These are phyloP conservation scores for Catamblyrhynchus diadema DNA, from an alignment of 2,797 vertebrate genomes.

Conservation along the genomic window DNA sequence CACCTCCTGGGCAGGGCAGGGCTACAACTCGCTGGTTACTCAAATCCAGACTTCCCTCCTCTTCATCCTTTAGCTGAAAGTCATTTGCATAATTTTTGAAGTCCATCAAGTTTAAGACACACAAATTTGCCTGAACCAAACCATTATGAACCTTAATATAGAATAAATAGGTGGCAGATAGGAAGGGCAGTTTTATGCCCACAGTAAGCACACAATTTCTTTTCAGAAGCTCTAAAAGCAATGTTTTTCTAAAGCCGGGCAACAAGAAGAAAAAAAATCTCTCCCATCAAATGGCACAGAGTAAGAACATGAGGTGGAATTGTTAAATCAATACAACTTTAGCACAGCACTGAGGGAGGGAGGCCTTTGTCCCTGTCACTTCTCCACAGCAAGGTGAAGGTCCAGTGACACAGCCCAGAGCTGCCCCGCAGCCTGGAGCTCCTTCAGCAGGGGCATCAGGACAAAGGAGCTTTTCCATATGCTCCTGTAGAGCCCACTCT, in stretches of 20 bases:
- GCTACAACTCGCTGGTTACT: neutral
- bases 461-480: neutral
- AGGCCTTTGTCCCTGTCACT: neutral
- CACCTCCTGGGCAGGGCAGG: neutral
- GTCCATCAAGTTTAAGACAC: neutral
- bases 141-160: neutral
- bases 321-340: neutral
- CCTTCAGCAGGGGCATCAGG: neutral
- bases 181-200: neutral
- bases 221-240: neutral
- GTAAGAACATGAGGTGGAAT: neutral
- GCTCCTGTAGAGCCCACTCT: neutral
- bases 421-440: neutral
- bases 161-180: neutral
- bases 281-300: neutral
- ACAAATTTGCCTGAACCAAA: neutral
- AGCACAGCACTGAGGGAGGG: neutral
- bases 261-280: neutral
- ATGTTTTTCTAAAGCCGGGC: neutral
- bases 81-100: neutral
- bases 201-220: neutral
- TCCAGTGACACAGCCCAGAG: neutral
- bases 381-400: constrained; percentile 1
- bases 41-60: neutral
- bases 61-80: neutral